Evolutionary conservation across 2,797 vertebrate genomes (phyloP).

Genomic region (Melanotaenia boesemani): DNA sequence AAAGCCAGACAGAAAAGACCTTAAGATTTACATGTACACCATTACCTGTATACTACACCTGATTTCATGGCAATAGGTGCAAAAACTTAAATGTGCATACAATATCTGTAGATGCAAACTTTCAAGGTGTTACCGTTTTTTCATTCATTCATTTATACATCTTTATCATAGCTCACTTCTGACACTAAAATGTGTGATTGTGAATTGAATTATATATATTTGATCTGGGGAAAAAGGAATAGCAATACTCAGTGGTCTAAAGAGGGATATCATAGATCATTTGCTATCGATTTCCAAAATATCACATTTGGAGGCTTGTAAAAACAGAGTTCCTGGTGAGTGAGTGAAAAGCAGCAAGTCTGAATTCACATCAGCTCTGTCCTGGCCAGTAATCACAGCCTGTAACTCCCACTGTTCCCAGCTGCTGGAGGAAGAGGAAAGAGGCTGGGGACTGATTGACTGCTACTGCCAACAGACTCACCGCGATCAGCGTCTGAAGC

Average conservation of each 20-base stretch:
- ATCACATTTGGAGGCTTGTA: constrained; percentile 59
- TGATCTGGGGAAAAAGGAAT: constrained; percentile 32
- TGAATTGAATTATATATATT: constrained; percentile 27
- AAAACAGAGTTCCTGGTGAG: constrained; percentile 67
- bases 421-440: constrained; percentile 50
- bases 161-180: constrained; percentile 11
- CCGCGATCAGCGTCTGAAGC: constrained; percentile 66
- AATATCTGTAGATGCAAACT: constrained; percentile 51
- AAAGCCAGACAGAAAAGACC: constrained; percentile 14
- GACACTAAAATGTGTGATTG: background rate
- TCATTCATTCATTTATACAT: constrained; percentile 20
- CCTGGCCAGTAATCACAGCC: constrained; percentile 71
- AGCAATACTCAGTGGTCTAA: constrained; percentile 44
- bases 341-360: constrained; percentile 58
- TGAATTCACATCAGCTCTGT: constrained; percentile 74
- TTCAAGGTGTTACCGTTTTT: constrained; percentile 53
- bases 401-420: constrained; percentile 34
- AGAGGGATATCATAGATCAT: constrained; percentile 58
- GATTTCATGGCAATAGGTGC: constrained; percentile 61
- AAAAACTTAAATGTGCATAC: constrained; percentile 71
- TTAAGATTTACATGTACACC: constrained; percentile 10
- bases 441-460: constrained; percentile 52
- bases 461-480: constrained; percentile 58
- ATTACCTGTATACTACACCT: constrained; percentile 52
- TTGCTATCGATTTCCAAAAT: constrained; percentile 62